These are phyloP conservation scores for Hydraecia micacea DNA, from an alignment of 2,888 invertebrate genomes.

Conservation along the genomic window DNA sequence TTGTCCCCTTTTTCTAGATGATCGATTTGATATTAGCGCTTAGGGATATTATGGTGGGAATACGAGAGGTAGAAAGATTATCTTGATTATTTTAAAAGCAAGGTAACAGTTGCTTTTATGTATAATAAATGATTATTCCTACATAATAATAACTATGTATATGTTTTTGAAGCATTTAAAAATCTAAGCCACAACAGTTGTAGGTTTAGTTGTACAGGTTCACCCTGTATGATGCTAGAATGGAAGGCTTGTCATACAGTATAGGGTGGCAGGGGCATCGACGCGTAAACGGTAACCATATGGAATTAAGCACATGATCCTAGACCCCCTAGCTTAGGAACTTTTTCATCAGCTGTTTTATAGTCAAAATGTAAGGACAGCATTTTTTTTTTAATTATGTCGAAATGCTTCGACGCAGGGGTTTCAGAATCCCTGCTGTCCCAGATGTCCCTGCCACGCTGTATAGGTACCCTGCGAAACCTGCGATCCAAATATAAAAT, in stretches of 20 bases:
- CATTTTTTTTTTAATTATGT: background rate
- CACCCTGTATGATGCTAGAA: background rate
- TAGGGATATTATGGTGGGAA: slow-evolving; percentile 39
- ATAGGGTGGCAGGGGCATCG: background rate
- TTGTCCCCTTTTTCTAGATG: slow-evolving; percentile 73
- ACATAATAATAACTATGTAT: background rate
- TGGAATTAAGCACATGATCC: background rate
- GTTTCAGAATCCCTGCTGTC: background rate
- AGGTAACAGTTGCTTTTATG: background rate
- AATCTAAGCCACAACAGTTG: background rate
- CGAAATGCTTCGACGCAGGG: too few species aligned
- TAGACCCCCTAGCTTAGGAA: background rate
- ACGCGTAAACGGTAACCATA: too few species aligned
- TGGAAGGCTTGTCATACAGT: background rate
- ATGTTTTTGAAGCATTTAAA: background rate
- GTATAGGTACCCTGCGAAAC: too few species aligned
- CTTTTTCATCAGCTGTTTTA: background rate
- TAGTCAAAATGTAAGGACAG: background rate
- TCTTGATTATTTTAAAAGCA: slow-evolving; percentile 11
- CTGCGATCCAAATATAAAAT: background rate
- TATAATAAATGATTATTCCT: too few species aligned
- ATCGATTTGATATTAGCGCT: slow-evolving; percentile 69
- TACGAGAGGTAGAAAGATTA: slow-evolving; percentile 27
- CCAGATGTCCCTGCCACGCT: too few species aligned
- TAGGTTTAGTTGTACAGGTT: background rate